Percentiles rank a stretch among this genome's conserved stretches.
These are phyloP conservation scores for Peromyscus polionotus DNA, from an alignment of 2,113 vertebrate species.

Conservation along the genomic window DNA sequence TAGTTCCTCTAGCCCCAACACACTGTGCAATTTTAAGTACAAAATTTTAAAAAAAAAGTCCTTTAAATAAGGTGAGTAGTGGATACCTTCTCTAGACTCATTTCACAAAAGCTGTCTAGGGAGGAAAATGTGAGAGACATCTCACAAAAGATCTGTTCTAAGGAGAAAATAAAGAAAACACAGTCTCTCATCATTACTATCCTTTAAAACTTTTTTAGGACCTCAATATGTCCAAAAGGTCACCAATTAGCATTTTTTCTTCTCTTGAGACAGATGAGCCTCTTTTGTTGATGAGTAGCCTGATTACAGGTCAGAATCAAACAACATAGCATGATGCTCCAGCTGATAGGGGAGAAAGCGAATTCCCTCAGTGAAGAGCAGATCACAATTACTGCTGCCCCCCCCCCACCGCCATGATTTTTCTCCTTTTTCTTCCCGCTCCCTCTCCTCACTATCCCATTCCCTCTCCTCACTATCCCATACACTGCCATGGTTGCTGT, in stretches of 20 bases:
- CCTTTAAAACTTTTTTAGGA: background rate
- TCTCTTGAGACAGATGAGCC: background rate
- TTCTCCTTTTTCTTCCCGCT: background rate
- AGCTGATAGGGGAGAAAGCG: background rate
- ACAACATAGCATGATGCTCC: background rate
- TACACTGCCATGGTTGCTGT: background rate
- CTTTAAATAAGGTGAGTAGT: conserved; percentile 11
- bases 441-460: background rate
- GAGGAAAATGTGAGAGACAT: conserved; percentile 10
- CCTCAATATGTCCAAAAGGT: background rate
- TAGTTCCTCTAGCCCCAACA: conserved; percentile 15
- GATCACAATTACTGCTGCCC: background rate
- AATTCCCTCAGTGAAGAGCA: background rate
- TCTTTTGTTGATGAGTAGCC: background rate
- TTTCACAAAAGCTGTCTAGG: background rate
- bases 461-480: background rate
- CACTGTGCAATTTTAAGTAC: background rate
- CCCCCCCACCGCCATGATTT: background rate
- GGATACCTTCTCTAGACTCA: background rate
- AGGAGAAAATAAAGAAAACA: background rate
- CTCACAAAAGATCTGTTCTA: background rate
- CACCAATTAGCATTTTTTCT: background rate
- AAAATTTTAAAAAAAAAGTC: background rate
- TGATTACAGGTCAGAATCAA: background rate
- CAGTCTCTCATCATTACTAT: background rate